A percentile compares a stretch with the other conserved stretches of the same genome.
These are phyloP conservation scores for Eulemur rubriventer DNA, from an alignment of 2,797 vertebrate genomes.

Conservation along the genomic window DNA sequence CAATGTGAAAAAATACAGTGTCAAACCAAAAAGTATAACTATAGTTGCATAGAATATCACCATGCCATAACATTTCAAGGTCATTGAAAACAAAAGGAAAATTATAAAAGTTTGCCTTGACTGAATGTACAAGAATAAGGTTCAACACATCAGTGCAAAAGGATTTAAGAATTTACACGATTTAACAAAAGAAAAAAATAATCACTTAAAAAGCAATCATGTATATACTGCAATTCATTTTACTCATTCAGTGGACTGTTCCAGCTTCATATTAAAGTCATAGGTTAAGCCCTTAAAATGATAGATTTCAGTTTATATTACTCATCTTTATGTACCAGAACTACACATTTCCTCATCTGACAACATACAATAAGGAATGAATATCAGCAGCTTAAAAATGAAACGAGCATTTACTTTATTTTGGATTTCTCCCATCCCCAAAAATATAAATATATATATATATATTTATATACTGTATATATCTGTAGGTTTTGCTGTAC, in stretches of 20 bases:
- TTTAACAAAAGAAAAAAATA: slow-evolving; percentile 83
- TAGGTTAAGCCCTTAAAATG: slow-evolving; percentile 86
- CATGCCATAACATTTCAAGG: slow-evolving; percentile 94
- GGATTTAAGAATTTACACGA: slow-evolving; percentile 88
- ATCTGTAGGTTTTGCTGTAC: slow-evolving; percentile 86
- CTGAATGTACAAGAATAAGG: slow-evolving; percentile 88
- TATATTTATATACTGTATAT: slow-evolving; percentile 87
- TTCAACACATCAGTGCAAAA: slow-evolving; percentile 96
- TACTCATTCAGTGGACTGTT: slow-evolving; percentile 61
- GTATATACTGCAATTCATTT: slow-evolving; percentile 82
- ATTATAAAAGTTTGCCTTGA: slow-evolving; percentile 92
- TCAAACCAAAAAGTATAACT: slow-evolving; percentile 90
- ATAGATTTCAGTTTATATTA: slow-evolving; percentile 80
- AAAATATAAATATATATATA: slow-evolving; percentile 87
- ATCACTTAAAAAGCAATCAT: slow-evolving; percentile 87
- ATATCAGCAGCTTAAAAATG: slow-evolving; percentile 87
- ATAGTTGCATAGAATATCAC: slow-evolving; percentile 99
- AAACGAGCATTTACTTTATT: slow-evolving; percentile 85
- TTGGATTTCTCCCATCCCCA: slow-evolving; percentile 82
- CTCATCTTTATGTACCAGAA: slow-evolving; percentile 78
- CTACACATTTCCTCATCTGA: slow-evolving; percentile 81
- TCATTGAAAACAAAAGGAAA: slow-evolving; percentile 88
- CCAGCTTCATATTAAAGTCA: slow-evolving; percentile 75
- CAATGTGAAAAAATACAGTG: slow-evolving; percentile 93
- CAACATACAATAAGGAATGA: slow-evolving; percentile 87